phyloP scores from a whole-genome alignment of 2,888 invertebrate species.

The Biston betularia region DNA sequence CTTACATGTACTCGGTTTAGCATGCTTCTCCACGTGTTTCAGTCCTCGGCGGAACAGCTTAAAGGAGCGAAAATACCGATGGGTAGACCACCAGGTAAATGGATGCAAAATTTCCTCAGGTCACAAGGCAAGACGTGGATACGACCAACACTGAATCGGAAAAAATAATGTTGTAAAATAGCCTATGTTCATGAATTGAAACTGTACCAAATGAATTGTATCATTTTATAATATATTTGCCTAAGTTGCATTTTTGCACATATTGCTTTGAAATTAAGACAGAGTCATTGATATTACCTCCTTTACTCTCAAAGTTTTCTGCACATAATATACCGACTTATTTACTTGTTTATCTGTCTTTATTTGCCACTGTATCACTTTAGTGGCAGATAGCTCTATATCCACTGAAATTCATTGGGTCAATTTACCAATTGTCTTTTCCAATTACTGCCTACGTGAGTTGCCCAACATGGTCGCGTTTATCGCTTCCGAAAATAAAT shows the following conservation, averaged over 20 bases:
- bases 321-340: neutral
- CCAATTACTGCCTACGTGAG: constrained; percentile 53
- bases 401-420: constrained; percentile 52
- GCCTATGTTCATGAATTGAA: no score
- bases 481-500: constrained; percentile 25
- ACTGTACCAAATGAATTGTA: neutral
- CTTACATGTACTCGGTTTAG: no score
- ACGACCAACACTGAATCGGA: no score
- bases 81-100: no score
- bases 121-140: no score
- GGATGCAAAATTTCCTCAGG: no score
- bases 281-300: constrained; percentile 8
- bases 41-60: no score
- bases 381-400: constrained; percentile 19
- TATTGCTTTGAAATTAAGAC: neutral
- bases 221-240: neutral
- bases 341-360: constrained; percentile 3
- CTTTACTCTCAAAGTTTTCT: neutral
- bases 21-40: no score
- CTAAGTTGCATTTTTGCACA: neutral
- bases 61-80: no score
- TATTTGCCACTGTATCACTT: constrained; percentile 15
- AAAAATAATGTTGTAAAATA: no score
- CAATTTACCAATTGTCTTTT: constrained; percentile 65
- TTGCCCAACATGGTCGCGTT: constrained; percentile 37